Conservation (phyloP, 1,140 invertebrate species). For the Penaeus chinensis region DNA sequence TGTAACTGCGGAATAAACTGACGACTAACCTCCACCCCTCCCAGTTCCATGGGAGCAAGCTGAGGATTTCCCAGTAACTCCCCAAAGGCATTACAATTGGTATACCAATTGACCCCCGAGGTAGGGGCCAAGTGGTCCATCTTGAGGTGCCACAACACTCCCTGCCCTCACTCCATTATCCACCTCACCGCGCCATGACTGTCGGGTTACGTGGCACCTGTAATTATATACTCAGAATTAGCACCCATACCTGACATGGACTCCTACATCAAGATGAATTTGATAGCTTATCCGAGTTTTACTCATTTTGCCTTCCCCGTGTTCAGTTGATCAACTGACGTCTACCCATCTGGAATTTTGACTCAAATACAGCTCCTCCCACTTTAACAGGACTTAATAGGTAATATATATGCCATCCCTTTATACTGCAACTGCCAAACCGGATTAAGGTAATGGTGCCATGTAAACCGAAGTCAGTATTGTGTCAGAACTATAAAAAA, state of each 20-base stretch:
- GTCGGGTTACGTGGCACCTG: constrained; percentile 56
- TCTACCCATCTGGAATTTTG: too few species aligned
- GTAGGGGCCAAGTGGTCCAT: constrained; percentile 54
- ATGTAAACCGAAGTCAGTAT: constrained; percentile 31
- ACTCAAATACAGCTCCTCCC: too few species aligned
- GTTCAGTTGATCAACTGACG: too few species aligned
- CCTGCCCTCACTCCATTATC: constrained; percentile 50
- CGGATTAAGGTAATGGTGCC: constrained; percentile 11
- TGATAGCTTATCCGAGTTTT: too few species aligned
- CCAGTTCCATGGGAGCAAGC: constrained; percentile 27
- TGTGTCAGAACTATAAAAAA: not conserved
- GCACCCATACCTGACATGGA: constrained; percentile 48
- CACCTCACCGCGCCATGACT: constrained; percentile 54
- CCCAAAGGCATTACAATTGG: constrained; percentile 56
- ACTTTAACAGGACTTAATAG: too few species aligned
- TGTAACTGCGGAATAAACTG: constrained; percentile 32
- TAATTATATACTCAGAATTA: constrained; percentile 60
- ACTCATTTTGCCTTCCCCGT: too few species aligned
- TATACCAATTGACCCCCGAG: constrained; percentile 50
- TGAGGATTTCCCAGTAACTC: constrained; percentile 47
- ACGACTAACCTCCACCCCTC: constrained; percentile 30
- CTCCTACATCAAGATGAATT: not conserved
- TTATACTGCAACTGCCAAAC: not conserved
- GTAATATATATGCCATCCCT: not conserved
- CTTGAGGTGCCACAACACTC: constrained; percentile 38